phyloP scores from a whole-genome alignment of 2,113 vertebrate genomes.

The Anas platyrhynchos region DNA sequence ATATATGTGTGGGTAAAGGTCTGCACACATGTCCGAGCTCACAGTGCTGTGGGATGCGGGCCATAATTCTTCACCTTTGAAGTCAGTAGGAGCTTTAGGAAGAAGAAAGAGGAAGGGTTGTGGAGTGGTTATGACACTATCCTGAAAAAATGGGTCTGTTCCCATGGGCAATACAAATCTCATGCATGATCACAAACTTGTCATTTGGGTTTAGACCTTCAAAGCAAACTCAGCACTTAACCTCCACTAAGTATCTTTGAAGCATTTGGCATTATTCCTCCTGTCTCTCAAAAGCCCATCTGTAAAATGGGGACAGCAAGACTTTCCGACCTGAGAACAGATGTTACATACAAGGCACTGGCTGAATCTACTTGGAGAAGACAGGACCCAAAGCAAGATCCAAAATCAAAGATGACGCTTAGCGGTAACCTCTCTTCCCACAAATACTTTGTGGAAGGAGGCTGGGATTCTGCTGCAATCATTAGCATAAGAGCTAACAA shows the following conservation, averaged over 20 bases:
- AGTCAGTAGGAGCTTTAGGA: conserved; percentile 61
- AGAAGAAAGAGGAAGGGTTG: conserved; percentile 53
- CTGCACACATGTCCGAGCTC: not conserved
- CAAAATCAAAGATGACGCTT: not conserved
- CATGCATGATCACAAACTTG: conserved; percentile 43
- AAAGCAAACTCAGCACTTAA: conserved; percentile 54
- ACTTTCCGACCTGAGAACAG: not conserved
- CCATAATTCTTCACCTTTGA: conserved; percentile 66
- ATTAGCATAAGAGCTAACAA: not conserved
- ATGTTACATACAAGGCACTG: not conserved
- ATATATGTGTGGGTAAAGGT: conserved; percentile 21
- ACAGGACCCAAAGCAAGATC: not conserved
- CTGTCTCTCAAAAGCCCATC: conserved; percentile 23
- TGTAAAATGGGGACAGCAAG: conserved; percentile 32
- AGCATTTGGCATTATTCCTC: conserved; percentile 49
- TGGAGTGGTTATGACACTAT: conserved; percentile 56
- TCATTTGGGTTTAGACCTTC: conserved; percentile 60
- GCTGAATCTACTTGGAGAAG: not conserved
- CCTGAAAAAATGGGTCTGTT: conserved; percentile 42
- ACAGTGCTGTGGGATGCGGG: not conserved
- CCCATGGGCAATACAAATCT: conserved; percentile 51
- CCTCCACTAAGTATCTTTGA: conserved; percentile 50
- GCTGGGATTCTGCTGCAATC: not conserved
- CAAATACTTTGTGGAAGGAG: not conserved
- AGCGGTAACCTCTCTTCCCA: not conserved